Evolutionary conservation across 2,113 vertebrate genomes (phyloP).

Genomic region (Microcebus murinus): DNA sequence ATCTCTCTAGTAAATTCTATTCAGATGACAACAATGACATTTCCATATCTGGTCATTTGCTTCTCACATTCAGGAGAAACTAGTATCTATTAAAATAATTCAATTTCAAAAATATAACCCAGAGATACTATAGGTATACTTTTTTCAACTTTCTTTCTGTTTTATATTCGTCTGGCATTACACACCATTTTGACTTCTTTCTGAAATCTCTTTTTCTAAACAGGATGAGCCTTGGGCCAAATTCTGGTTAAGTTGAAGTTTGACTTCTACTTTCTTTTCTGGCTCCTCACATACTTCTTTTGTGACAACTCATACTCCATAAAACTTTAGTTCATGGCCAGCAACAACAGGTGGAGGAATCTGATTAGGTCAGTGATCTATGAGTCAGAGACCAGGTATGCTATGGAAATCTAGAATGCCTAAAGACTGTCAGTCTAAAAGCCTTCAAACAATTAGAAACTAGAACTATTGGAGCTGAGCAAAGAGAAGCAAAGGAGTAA

Average conservation of each 20-base stretch:
- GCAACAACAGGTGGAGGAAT: not conserved
- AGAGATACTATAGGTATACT: not conserved
- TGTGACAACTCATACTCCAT: not conserved
- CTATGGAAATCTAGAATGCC: not conserved
- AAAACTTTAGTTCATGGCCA: not conserved
- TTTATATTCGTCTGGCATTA: not conserved
- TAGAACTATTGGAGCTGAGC: not conserved
- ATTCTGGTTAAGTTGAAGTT: not conserved
- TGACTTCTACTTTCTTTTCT: not conserved
- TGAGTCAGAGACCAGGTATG: slow-evolving; percentile 36
- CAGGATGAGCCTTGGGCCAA: not conserved
- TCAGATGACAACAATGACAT: not conserved
- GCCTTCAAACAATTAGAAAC: not conserved
- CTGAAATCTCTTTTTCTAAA: not conserved
- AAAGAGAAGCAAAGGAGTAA: not conserved
- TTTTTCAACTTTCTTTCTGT: slow-evolving; percentile 13
- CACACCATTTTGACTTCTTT: not conserved
- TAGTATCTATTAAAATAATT: not conserved
- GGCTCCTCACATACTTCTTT: slow-evolving; percentile 15
- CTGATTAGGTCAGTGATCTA: not conserved
- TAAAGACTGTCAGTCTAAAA: not conserved
- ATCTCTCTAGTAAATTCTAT: not conserved
- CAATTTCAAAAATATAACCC: not conserved
- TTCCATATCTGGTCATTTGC: not conserved
- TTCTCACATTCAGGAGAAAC: not conserved